Conservation (phyloP, 1,140 invertebrate genomes). For the Phortica variegata region DNA sequence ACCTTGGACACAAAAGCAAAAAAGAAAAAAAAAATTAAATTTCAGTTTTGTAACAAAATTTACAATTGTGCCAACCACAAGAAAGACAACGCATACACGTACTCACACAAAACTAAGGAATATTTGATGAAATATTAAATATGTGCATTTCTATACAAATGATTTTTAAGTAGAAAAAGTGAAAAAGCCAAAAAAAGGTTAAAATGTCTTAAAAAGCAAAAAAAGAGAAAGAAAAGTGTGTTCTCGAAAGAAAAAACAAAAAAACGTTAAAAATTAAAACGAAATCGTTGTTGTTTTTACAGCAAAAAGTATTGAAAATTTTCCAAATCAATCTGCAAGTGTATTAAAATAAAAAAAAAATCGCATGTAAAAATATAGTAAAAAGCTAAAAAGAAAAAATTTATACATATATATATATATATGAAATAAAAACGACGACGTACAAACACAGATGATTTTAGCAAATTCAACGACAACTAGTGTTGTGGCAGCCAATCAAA, state of each 20-base stretch:
- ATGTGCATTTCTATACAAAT: conserved; percentile 3
- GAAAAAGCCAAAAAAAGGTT: too few relatives aligned
- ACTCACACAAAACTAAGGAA: too few relatives aligned
- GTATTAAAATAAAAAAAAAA: conserved; percentile 21
- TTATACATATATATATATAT: conserved; percentile 9
- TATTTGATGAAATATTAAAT: too few relatives aligned
- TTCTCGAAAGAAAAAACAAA: conserved; percentile 18
- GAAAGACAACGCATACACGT: conserved; percentile 14
- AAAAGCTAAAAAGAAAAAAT: conserved; percentile 30
- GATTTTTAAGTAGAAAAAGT: conserved; percentile 4
- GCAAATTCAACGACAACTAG: conserved; percentile 27
- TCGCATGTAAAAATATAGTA: conserved; percentile 36
- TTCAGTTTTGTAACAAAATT: too few relatives aligned
- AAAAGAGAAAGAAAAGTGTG: conserved; percentile 30
- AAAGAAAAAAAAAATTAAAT: conserved; percentile 12
- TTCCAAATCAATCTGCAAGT: too few relatives aligned
- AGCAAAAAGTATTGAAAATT: too few relatives aligned
- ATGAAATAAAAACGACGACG: conserved; percentile 27
- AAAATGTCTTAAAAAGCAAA: too few relatives aligned
- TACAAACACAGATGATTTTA: conserved; percentile 53
- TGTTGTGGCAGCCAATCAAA: conserved; percentile 45
- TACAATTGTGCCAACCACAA: background rate
- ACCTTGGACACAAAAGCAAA: conserved; percentile 38
- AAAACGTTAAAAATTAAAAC: too few relatives aligned
- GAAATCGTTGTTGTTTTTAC: too few relatives aligned